Evolutionary conservation across 2,113 vertebrate genomes (phyloP).

Genomic region (Gadus macrocephalus): DNA sequence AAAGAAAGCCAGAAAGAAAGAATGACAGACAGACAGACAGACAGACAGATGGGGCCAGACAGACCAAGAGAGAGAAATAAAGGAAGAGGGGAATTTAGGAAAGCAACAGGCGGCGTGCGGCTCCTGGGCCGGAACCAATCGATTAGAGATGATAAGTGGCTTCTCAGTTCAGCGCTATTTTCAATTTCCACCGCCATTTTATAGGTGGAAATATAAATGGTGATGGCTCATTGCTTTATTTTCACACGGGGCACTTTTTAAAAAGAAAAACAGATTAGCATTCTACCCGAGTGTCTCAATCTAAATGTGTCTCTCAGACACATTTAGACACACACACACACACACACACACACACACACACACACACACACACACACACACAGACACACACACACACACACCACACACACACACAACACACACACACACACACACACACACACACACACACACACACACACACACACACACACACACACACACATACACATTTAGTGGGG

Average conservation of each 20-base stretch:
- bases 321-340: too few species aligned
- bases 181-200: conserved; percentile 13
- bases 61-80: not conserved
- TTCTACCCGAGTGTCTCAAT: too few species aligned
- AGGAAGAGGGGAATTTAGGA: not conserved
- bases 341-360: too few species aligned
- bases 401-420: too few species aligned
- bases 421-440: too few species aligned
- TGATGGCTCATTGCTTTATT: not conserved
- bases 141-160: conserved; percentile 27
- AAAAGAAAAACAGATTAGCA: too few species aligned
- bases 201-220: not conserved
- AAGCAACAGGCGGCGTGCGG: conserved; percentile 4
- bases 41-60: not conserved
- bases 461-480: too few species aligned
- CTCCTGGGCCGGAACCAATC: conserved; percentile 17
- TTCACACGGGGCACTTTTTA: not conserved
- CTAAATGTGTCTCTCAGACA: too few species aligned
- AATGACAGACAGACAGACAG: not conserved
- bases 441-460: too few species aligned
- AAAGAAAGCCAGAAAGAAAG: not conserved
- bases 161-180: conserved; percentile 16
- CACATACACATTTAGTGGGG: too few species aligned
- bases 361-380: too few species aligned
- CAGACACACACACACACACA: too few species aligned